Percentiles rank a stretch among this genome's conserved stretches.
Evolutionary conservation across 2,797 vertebrate genomes (phyloP).

Genomic region (Emys orbicularis): DNA sequence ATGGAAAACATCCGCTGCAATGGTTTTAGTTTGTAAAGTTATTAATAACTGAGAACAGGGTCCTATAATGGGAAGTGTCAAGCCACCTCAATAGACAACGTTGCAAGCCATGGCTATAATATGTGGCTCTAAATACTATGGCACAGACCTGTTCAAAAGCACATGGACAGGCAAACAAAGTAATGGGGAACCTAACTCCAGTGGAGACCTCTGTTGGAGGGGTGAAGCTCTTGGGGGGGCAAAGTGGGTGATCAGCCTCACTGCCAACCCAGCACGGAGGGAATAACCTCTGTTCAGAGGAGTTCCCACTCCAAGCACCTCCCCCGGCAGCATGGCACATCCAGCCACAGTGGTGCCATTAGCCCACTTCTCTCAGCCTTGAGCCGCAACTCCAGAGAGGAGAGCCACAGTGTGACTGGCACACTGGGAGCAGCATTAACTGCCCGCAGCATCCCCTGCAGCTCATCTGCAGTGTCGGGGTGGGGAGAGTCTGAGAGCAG

Average conservation of each 20-base stretch:
- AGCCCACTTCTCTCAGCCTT: background rate
- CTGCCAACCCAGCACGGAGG: background rate
- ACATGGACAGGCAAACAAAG: background rate
- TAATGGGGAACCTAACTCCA: background rate
- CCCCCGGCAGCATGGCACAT: background rate
- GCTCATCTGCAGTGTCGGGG: background rate
- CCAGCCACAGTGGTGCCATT: background rate
- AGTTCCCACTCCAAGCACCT: rapidly evolving
- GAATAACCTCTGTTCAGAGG: background rate
- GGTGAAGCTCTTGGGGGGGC: background rate
- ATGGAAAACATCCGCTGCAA: background rate
- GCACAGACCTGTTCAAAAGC: background rate
- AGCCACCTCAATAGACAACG: background rate
- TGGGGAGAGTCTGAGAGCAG: background rate
- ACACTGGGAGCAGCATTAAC: background rate
- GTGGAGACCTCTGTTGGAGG: background rate
- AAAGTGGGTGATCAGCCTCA: background rate
- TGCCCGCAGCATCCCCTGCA: background rate
- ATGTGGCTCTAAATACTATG: background rate
- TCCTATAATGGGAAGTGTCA: background rate
- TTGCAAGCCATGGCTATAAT: background rate
- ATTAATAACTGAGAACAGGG: background rate
- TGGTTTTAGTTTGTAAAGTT: background rate
- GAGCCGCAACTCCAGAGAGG: background rate
- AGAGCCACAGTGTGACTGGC: background rate